A percentile compares a stretch with the other conserved stretches of the same genome.
Evolutionary conservation across 2,797 vertebrate species (phyloP).

Genomic region (Emys orbicularis): DNA sequence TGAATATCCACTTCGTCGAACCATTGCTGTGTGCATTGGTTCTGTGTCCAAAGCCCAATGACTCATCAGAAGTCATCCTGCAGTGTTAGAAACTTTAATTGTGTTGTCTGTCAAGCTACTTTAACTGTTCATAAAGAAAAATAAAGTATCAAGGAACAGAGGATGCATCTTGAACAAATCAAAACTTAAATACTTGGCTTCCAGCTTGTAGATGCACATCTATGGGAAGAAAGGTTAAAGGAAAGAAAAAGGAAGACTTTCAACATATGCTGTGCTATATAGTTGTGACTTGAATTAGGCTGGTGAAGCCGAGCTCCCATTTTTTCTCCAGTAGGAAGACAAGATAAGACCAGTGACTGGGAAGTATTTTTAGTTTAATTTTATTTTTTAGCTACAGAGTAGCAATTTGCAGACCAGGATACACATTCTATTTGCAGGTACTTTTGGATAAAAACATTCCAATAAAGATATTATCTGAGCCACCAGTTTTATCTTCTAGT

Average conservation of each 20-base stretch:
- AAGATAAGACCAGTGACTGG: neutral
- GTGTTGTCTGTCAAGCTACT: neutral
- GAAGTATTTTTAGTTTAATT: neutral
- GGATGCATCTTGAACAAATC: accelerated
- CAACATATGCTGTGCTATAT: accelerated
- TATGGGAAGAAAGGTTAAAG: accelerated
- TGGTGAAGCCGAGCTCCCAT: accelerated
- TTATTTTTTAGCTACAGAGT: neutral
- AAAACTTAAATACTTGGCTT: neutral
- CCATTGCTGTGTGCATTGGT: no score
- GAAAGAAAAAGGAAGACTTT: accelerated
- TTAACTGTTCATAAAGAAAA: neutral
- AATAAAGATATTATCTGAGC: neutral
- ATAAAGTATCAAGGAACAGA: neutral
- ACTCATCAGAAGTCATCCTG: accelerated
- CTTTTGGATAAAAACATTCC: neutral
- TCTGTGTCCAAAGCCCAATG: accelerated
- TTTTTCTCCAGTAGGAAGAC: neutral
- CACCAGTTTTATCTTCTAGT: neutral
- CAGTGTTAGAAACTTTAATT: accelerated
- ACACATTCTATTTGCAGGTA: accelerated
- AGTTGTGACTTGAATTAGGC: neutral
- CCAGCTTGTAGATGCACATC: no score
- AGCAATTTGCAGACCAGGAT: accelerated
- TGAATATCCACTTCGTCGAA: no score